Base-by-base conservation (phyloP, 2,888 invertebrate species). In the Campoplex nolae region DNA sequence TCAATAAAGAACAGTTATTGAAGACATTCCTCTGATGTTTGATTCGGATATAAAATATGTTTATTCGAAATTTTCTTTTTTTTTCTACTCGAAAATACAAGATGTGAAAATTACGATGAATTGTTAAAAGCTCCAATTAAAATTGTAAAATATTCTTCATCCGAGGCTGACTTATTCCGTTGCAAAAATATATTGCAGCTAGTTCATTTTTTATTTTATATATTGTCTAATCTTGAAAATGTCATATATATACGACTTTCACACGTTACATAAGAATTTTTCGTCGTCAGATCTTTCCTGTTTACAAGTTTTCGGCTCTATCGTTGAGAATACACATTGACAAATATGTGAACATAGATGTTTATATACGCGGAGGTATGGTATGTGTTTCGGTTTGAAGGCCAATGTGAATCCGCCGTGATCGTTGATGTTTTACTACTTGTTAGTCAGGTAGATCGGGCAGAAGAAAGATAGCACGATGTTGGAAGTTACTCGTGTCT, bases 381-480 rank as follows among this genome's bases (percentile, higher is more conserved):
- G 32, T 70, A 7, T 71, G 51, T 78, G 62, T 78, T 71, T 56
- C 70, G 67, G n/a, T 73, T 76, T 42, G 79, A 87, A 87, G 83
- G 84, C 58, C 85, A 71, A 73, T 79, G 70, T 56, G 78, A 84
- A 84, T 84, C 70, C 79, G 48, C 48, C 80, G 77, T 54, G 54
- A 65, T 76, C 48, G 73, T 35, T 74, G 74, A 75, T 84, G 68
- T 84, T 83, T 83, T 73, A 56, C 79, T 68, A 76, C 85, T 71
- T 73, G 71, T 83, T 85, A 81, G 85, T 85, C 81, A 76, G 76
- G 71, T 81, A 54, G 38, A 35, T 76, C 4, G n/a, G 13, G 71
- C 32, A 51, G 54, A 62, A 32, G 62, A 56, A 62, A 58, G 51
- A 78, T 16, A 32, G 74, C 75, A 35, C 32, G 23, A 48, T 54